Evolutionary conservation across 1,140 invertebrate genomes (phyloP).

Genomic region (Pseudomyrmex pallidus): DNA sequence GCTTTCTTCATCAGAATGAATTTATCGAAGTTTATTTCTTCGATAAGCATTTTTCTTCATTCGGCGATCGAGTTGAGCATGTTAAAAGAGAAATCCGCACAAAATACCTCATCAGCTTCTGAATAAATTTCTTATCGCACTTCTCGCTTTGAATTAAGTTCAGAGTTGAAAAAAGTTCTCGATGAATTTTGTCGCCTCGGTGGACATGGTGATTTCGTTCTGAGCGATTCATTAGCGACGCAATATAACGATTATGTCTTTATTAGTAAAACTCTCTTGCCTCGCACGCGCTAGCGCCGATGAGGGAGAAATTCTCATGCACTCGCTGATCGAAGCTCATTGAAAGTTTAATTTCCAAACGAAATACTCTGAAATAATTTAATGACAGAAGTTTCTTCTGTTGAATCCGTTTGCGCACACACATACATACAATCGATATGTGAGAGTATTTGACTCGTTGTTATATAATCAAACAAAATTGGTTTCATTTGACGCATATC

Average conservation of each 20-base stretch:
- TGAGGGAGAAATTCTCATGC: constrained; percentile 39
- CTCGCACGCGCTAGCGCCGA: background rate
- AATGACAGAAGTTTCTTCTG: constrained; percentile 50
- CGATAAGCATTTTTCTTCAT: constrained; percentile 56
- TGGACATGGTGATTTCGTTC: constrained; percentile 43
- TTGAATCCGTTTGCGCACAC: background rate
- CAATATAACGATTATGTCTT: constrained; percentile 53
- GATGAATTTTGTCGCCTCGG: constrained; percentile 37
- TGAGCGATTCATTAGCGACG: constrained; percentile 57
- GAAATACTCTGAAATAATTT: constrained; percentile 53
- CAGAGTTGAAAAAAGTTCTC: constrained; percentile 50
- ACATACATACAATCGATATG: constrained; percentile 21
- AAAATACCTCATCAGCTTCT: constrained; percentile 48
- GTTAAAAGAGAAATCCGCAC: constrained; percentile 37
- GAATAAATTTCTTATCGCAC: constrained; percentile 62
- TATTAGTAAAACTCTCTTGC: constrained; percentile 53
- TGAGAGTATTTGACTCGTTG: constrained; percentile 4
- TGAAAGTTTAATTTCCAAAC: constrained; percentile 46
- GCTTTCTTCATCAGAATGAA: constrained; percentile 44
- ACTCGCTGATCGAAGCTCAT: constrained; percentile 7
- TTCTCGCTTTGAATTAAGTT: constrained; percentile 52
- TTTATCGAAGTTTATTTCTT: constrained; percentile 38
- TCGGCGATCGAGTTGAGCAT: constrained; percentile 26
- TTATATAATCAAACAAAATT: constrained; percentile 42
- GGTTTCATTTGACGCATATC: constrained; percentile 42